Evolutionary conservation across 1,140 invertebrate species (phyloP), one percentile per base, ranked within the genome.

Genomic region (Papilio helenus): DNA sequence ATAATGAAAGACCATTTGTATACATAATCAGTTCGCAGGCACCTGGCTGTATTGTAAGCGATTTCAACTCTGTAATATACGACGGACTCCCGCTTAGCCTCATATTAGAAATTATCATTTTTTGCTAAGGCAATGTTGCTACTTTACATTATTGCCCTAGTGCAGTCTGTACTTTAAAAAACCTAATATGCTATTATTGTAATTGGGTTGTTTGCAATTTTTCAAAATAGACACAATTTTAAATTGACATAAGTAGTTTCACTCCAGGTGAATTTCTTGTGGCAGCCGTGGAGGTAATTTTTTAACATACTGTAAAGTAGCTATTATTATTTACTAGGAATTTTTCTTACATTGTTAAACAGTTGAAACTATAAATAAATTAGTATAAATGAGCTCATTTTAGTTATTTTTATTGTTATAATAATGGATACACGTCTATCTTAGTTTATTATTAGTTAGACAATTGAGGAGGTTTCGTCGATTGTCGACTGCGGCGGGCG

Each of bases 401-500:
- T 55, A 55, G 18, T n/a, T 49, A 16, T 16, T 55, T 68, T 18
- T 29, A 68, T 12, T 29, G 34, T 18, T 29, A 3, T 3, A 3
- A 18, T 29, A 65, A 29, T 34, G 29, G 26, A 16, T 68, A 26
- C 4, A 68, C 12, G 14, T 58, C n/a, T 58, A 20, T 20, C 55
- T 58, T 58, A 10, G n/a, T 14, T 58, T 90, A 87, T 89, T 91
- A 90, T 90, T 90, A 88, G 88, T 83, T 81, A 85, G 88, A 89
- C 89, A 93, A 92, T 93, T 90, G 89, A 86, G 72, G 79, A 81
- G 85, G 73, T 83, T 87, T 89, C 89, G 85, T 85, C 85, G 84
- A 86, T 82, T 84, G 83, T 85, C 87, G 84, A 86, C 82, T 84
- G 84, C 78, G 68, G 78, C 86, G 88, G n/a, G 18, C 18, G n/a